phyloP scores from a whole-genome alignment of 2,113 vertebrate species.

The Acanthisitta chloris region DNA sequence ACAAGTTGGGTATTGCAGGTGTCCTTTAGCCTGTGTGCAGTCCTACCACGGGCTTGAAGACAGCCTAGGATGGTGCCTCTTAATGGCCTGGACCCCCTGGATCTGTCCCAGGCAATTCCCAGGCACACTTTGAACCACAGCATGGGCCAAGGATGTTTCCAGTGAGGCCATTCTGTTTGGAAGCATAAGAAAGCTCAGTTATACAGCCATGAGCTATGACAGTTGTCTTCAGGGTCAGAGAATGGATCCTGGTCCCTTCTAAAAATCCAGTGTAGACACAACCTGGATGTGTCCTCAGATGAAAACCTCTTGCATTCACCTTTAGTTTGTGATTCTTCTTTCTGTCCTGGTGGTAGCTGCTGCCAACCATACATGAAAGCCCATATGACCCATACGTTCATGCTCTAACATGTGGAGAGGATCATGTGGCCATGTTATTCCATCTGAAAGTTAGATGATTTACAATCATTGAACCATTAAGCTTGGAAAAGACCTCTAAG shows the following conservation, averaged over 20 bases:
- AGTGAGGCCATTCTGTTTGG: fast-evolving
- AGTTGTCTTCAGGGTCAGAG: background rate
- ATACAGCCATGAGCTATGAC: background rate
- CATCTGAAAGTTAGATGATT: background rate
- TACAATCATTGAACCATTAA: background rate
- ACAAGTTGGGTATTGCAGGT: background rate
- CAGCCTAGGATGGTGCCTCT: fast-evolving
- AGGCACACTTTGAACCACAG: background rate
- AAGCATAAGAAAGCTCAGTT: background rate
- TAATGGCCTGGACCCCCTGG: background rate
- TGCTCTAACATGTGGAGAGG: fast-evolving
- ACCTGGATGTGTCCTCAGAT: background rate
- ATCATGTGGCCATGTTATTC: background rate
- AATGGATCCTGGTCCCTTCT: background rate
- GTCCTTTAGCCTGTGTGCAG: background rate
- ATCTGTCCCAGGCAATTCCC: background rate
- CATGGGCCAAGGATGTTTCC: background rate
- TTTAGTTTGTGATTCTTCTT: background rate
- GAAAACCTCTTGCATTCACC: background rate
- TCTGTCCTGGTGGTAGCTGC: background rate
- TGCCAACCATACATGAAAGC: background rate
- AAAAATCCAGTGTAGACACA: background rate
- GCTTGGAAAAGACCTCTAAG: background rate
- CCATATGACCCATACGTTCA: background rate
- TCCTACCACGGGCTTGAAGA: background rate